These are phyloP conservation scores for Caenorhabditis panamensis DNA, from an alignment of 2,888 invertebrate genomes.

Conservation along the genomic window DNA sequence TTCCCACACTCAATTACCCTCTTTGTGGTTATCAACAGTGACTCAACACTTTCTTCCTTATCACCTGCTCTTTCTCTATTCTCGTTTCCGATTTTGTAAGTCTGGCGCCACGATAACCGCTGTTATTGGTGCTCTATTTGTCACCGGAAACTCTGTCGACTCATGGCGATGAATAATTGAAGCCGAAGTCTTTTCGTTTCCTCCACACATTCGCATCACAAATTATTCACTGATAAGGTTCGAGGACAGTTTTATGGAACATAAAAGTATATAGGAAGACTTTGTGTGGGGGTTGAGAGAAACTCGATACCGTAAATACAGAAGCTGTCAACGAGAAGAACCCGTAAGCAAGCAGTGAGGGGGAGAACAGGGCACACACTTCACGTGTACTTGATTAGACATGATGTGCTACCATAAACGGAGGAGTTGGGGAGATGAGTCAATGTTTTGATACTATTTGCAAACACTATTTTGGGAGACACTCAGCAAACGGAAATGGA, in stretches of 20 bases:
- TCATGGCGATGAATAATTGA: constrained; percentile 45
- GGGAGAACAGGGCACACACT: constrained; percentile 49
- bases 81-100: constrained; percentile 51
- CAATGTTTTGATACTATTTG: constrained; percentile 60
- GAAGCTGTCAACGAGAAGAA: constrained; percentile 34
- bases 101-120: constrained; percentile 23
- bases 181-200: background rate
- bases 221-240: constrained; percentile 28
- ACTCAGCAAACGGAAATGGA: constrained; percentile 43
- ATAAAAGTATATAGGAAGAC: too few species aligned
- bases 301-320: background rate
- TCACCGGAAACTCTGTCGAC: constrained; percentile 38
- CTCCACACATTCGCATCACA: background rate
- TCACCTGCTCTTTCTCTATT: constrained; percentile 15
- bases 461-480: constrained; percentile 36
- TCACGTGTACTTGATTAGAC: constrained; percentile 55
- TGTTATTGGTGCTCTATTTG: constrained; percentile 24
- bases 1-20: constrained; percentile 31
- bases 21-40: constrained; percentile 27
- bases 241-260: too few species aligned
- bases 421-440: constrained; percentile 45
- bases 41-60: too few species aligned
- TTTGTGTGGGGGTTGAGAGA: too few species aligned
- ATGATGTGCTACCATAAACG: constrained; percentile 51
- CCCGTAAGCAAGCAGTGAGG: constrained; percentile 33